Conservation (phyloP, 2,113 vertebrate genomes). For the Hassar affinis region DNA sequence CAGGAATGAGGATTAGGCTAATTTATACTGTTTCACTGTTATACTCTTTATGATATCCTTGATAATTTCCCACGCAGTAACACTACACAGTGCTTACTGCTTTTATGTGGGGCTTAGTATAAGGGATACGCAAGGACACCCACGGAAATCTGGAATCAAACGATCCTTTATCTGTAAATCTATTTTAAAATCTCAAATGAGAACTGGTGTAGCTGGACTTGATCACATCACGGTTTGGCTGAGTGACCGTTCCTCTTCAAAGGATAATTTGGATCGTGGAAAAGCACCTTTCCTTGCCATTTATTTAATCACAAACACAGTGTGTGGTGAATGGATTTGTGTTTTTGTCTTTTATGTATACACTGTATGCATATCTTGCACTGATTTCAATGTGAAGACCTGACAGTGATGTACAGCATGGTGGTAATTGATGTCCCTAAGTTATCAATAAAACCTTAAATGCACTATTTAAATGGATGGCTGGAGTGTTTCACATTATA, state of each 20-base stretch:
- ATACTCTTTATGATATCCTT: background rate
- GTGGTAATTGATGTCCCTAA: conserved; percentile 32
- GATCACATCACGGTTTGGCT: background rate
- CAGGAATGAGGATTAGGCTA: background rate
- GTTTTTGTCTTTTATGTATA: conserved; percentile 1
- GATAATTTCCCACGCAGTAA: background rate
- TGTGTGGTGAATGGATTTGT: conserved; percentile 19
- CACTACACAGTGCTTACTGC: background rate
- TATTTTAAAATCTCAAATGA: background rate
- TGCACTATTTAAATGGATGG: background rate
- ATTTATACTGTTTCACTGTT: background rate
- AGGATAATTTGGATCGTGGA: background rate
- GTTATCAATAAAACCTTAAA: conserved; percentile 55
- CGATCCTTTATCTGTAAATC: background rate
- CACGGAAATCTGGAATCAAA: background rate
- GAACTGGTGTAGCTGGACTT: background rate
- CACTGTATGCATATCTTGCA: background rate
- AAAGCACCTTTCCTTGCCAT: background rate
- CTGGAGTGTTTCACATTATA: background rate
- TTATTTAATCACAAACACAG: background rate
- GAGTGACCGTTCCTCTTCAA: background rate
- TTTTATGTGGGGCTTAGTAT: background rate
- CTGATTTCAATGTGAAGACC: conserved; percentile 43
- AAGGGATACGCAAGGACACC: background rate
- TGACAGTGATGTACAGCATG: conserved; percentile 50